phyloP scores from a whole-genome alignment of 2,113 vertebrate species.

The Ciconia maguari region DNA sequence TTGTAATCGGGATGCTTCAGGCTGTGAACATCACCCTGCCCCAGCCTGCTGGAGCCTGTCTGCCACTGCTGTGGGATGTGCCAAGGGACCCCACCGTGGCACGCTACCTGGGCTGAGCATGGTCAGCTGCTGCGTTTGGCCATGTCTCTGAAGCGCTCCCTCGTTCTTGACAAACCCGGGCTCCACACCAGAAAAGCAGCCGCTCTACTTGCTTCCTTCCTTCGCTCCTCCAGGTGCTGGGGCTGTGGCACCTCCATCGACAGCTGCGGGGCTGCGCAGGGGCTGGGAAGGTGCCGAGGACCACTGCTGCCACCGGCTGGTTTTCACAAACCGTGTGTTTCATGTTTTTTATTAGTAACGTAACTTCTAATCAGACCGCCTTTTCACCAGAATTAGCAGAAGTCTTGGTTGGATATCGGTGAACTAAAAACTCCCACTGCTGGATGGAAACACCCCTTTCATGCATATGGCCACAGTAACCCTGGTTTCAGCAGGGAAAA shows the following conservation, averaged over 20 bases:
- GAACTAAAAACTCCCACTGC: not conserved
- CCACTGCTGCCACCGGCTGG: not conserved
- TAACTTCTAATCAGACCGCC: not conserved
- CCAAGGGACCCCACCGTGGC: fast-evolving
- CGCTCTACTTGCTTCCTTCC: not conserved
- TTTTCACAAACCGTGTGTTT: not conserved
- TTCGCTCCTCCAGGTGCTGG: not conserved
- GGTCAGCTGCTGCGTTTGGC: fast-evolving
- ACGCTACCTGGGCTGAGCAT: fast-evolving
- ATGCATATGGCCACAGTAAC: not conserved
- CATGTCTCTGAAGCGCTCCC: not conserved
- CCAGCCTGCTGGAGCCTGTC: not conserved
- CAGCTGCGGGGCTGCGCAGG: fast-evolving
- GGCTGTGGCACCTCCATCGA: not conserved
- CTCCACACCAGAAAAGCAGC: not conserved
- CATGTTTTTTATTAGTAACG: fast-evolving
- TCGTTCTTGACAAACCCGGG: not conserved
- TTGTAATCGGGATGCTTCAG: not conserved
- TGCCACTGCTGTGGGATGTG: not conserved
- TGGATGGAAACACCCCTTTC: not conserved
- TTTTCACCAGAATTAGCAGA: not conserved
- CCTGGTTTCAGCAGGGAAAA: not conserved
- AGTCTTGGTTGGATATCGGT: not conserved
- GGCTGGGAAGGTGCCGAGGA: not conserved
- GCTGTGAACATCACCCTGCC: not conserved